Evolutionary conservation across 64 coral and sea anemone species (phyloP), one percentile per base, ranked within the genome.

Genomic region (Montipora foliosa): DNA sequence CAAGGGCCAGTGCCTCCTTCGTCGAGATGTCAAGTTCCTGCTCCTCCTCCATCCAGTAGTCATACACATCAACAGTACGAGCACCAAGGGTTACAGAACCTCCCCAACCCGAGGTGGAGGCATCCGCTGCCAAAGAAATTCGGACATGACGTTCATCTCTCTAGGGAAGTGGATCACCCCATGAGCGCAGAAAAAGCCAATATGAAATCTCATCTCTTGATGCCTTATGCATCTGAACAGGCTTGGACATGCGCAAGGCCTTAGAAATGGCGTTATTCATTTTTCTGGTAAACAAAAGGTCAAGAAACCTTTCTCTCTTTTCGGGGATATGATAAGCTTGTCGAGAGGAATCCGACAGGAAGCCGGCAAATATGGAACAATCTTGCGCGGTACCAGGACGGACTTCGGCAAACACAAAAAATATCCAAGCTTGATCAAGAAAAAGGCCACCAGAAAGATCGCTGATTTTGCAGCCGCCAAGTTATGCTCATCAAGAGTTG

Each of bases 381-480:
- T 67, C 46, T 91, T 95, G 4, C 15, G 11, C 15, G 89, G 74
- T 50, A n/a, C 87, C 59, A 91, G 64, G 15, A 79, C 88, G 3
- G 94, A 95, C 49, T 87, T 95, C 15, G 67, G 49, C 44, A 95
- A 64, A 57, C 74, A 82, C 5, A 95, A 74, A 60, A 88, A 88
- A 75, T 95, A 95, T 1, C 94, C 89, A 67, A 95, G 46, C 6
- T 50, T 83, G 0, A 95, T 19, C n/a, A 95, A 46, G 51, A 90
- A 74, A 24, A 25, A 90, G 17, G 78, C 24, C 3, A 95, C 80
- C 62, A 94, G 61, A 52, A 75, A 95, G 52, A 91, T 84, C 2
- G 78, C 86, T 48, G 87, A 94, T 5, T 89, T 73, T 6, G 75
- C 84, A 24, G 84, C 92, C 69, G 92, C 83, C 20, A 94, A 55